phyloP scores from a whole-genome alignment of 2,797 vertebrate genomes.

The Echiichthys vipera region DNA sequence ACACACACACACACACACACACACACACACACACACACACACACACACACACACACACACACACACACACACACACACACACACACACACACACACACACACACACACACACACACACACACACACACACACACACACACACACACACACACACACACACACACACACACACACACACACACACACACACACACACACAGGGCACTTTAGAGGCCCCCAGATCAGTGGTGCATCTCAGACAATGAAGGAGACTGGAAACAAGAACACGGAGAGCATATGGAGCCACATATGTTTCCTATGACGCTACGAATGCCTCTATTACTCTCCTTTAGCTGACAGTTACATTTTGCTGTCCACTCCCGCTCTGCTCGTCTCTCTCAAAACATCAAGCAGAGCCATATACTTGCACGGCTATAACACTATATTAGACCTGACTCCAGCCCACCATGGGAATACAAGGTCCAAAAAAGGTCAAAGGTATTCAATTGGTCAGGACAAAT shows the following conservation, averaged over 20 bases:
- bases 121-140: slow-evolving; percentile 36
- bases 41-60: too few species aligned
- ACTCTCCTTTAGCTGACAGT: slow-evolving; percentile 84
- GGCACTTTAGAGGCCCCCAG: slow-evolving; percentile 80
- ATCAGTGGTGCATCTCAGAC: slow-evolving; percentile 81
- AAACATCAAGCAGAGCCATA: slow-evolving; percentile 72
- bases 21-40: slow-evolving; percentile 39
- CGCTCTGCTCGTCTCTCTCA: slow-evolving; percentile 61
- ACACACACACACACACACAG: slow-evolving; percentile 25
- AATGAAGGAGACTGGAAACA: slow-evolving; percentile 77
- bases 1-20: slow-evolving; percentile 43
- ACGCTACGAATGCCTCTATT: slow-evolving; percentile 83
- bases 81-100: slow-evolving; percentile 34
- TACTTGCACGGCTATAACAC: slow-evolving; percentile 71
- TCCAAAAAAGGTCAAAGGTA: slow-evolving; percentile 77
- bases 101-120: slow-evolving; percentile 28
- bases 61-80: too few species aligned
- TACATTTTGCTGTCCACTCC: slow-evolving; percentile 80
- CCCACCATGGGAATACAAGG: slow-evolving; percentile 65
- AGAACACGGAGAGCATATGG: slow-evolving; percentile 82
- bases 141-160: slow-evolving; percentile 42
- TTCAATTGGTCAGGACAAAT: slow-evolving; percentile 66
- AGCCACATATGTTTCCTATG: slow-evolving; percentile 86
- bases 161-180: slow-evolving; percentile 30
- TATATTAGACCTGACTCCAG: slow-evolving; percentile 76